These are phyloP conservation scores for Tarsius wallacei DNA, from an alignment of 2,797 vertebrate genomes.

Conservation along the genomic window DNA sequence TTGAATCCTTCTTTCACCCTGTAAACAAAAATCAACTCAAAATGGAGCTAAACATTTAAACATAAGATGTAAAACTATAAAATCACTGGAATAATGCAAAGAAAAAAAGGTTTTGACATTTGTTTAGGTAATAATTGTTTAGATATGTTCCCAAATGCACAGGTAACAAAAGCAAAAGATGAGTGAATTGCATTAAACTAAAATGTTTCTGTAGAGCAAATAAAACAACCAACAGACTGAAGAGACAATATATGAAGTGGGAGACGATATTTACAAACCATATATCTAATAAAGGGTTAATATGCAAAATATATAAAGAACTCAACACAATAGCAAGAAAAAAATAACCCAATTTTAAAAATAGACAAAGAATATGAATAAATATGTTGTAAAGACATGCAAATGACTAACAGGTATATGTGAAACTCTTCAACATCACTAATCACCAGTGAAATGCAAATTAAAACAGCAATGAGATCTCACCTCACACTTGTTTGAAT, in stretches of 20 bases:
- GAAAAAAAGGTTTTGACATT: background rate
- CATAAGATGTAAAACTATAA: background rate
- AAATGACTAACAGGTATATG: background rate
- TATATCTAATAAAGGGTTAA: background rate
- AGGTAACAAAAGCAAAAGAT: background rate
- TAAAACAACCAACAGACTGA: background rate
- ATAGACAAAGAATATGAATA: background rate
- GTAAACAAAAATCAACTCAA: background rate
- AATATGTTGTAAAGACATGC: background rate
- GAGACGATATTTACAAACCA: background rate
- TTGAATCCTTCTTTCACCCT: background rate
- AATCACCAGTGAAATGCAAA: too few species aligned
- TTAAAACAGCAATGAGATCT: too few species aligned
- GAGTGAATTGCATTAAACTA: background rate
- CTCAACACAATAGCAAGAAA: background rate
- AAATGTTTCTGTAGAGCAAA: background rate
- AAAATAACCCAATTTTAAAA: background rate
- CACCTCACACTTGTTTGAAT: background rate
- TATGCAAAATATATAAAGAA: background rate
- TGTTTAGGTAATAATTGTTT: background rate
- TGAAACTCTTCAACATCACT: too few species aligned
- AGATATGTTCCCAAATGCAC: too few species aligned
- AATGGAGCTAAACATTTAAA: background rate
- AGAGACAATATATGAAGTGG: background rate
- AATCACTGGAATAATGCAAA: background rate